Evolutionary conservation across 2,888 invertebrate species (phyloP), one percentile per base, ranked within the genome.

Genomic region (Melanotus villosus): DNA sequence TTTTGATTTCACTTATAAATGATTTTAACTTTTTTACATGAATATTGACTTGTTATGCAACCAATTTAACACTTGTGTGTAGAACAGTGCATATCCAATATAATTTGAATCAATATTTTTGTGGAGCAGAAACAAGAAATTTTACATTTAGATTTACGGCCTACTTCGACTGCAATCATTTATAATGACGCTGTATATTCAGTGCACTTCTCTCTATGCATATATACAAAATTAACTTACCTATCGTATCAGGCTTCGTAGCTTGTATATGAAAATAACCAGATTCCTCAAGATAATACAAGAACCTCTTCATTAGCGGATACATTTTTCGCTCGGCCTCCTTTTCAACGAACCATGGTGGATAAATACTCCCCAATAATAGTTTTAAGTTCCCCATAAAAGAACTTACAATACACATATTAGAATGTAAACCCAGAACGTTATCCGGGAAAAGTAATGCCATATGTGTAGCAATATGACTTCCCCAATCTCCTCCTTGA

Each of bases 231-330:
- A 3, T 50, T 26, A 9, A 4, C 30, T 83, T 81, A 93, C 95
- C 96, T 74, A 95, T 85, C 0, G 96, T 96, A 78, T 97, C 96
- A 9, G 97, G n/a, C n/a, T n/a, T n/a, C n/a, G n/a, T n/a, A n/a
- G n/a, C n/a, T n/a, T n/a, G n/a, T n/a, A n/a, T n/a, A 96, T 82
- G 95, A 78, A 93, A 82, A 75, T 91, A 91, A 0, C 91, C 91
- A 47, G 80, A 80, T 80, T 91, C 90, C 47, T 86, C 84, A 38
- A 89, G 66, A 82, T 16, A 86, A 69, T 81, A 84, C 4, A 85
- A 83, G 73, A 70, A 85, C 84, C 0, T 87, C 68, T 84, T 72
- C 2, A 72, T 76, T 4, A 89, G 50, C 0, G 90, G 89, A 73
- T 87, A 89, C 82, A 87, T 83, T 76, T 79, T 85, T 18, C 87